A percentile compares a stretch with the other conserved stretches of the same genome.
Evolutionary conservation across 1,140 invertebrate genomes (phyloP).

Genomic region (Drosophila elegans): DNA sequence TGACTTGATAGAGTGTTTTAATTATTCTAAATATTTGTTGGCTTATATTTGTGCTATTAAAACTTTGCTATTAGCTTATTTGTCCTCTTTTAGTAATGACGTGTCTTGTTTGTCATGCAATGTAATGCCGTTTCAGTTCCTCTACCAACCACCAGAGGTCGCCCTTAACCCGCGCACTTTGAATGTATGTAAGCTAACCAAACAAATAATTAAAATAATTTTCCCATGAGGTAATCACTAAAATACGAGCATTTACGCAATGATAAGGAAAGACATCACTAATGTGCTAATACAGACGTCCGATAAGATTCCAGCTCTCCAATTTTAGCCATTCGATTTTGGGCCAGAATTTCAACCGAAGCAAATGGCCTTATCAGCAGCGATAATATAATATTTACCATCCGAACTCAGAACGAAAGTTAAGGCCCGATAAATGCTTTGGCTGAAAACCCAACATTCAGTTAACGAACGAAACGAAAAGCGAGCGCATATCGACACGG

Average conservation of each 20-base stretch:
- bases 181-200: background rate
- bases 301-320: constrained; percentile 54
- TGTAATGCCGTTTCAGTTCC: background rate
- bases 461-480: constrained; percentile 77
- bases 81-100: background rate
- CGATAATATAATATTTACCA: constrained; percentile 65
- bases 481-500: constrained; percentile 64
- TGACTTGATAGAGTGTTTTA: too few relatives aligned
- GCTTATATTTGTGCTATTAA: too few relatives aligned
- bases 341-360: background rate
- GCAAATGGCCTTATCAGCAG: constrained; percentile 55
- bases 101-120: constrained; percentile 8
- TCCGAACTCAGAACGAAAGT: constrained; percentile 35
- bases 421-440: constrained; percentile 55
- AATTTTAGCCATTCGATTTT: constrained; percentile 33
- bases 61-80: too few relatives aligned
- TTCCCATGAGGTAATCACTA: constrained; percentile 29
- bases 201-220: constrained; percentile 27
- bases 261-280: constrained; percentile 55
- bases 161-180: constrained; percentile 10
- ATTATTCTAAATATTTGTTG: background rate
- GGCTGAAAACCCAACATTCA: constrained; percentile 49
- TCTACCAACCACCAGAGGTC: background rate
- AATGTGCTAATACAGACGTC: constrained; percentile 51
- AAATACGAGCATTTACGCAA: constrained; percentile 26